Evolutionary conservation across 2,888 invertebrate species (phyloP).

Genomic region (Onchidella celtica): DNA sequence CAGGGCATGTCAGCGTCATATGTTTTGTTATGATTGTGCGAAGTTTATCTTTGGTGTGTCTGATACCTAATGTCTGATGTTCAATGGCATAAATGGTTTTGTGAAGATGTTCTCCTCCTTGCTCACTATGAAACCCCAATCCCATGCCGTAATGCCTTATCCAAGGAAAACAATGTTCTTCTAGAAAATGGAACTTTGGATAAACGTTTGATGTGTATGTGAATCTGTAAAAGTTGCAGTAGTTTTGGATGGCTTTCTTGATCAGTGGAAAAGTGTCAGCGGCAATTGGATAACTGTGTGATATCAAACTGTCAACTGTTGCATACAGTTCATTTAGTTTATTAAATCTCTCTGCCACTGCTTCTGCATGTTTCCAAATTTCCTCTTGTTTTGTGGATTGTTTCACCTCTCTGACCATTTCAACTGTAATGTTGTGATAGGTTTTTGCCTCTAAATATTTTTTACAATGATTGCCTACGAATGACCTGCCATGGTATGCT

Average conservation of each 20-base stretch:
- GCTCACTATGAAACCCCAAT: not conserved
- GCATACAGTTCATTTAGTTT: not conserved
- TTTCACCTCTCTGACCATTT: not conserved
- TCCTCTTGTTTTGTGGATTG: not conserved
- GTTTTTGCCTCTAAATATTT: not conserved
- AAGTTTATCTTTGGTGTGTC: not conserved
- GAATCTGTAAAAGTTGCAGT: not conserved
- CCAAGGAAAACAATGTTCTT: not conserved
- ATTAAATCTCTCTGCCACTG: too few species aligned
- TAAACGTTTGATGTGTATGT: not conserved
- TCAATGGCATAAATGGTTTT: not conserved
- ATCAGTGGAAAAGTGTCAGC: not conserved
- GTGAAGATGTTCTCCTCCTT: not conserved
- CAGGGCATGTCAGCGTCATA: not conserved
- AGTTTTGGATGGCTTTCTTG: not conserved
- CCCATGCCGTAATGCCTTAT: not conserved
- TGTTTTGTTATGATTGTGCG: not conserved
- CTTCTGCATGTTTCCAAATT: too few species aligned
- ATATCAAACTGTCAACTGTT: not conserved
- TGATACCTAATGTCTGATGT: not conserved
- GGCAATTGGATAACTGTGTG: not conserved
- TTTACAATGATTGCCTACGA: not conserved
- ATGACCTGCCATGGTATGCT: slow-evolving; percentile 9
- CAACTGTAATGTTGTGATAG: not conserved
- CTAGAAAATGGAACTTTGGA: not conserved